Evolutionary conservation across 2,797 vertebrate species (phyloP).

Genomic region (Dendrocincla tyrannina): DNA sequence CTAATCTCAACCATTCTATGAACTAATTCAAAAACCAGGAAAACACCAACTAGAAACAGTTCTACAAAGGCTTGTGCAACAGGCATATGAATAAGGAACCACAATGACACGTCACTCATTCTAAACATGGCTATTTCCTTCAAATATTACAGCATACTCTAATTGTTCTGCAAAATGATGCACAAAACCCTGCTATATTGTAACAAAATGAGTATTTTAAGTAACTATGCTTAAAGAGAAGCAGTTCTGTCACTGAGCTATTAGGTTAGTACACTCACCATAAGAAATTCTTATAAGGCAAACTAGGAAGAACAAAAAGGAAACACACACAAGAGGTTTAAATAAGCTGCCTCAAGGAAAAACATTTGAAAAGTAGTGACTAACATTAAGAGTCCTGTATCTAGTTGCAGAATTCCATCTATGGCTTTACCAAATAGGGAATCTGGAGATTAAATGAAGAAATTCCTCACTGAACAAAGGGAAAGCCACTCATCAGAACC

Average conservation of each 20-base stretch:
- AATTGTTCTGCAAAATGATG: neutral
- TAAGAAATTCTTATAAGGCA: neutral
- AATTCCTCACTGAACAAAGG: neutral
- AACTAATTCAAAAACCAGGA: neutral
- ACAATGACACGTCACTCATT: neutral
- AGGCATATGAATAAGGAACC: neutral
- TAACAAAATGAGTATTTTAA: neutral
- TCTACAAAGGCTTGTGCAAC: neutral
- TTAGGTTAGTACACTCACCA: neutral
- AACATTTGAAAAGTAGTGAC: neutral
- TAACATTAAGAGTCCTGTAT: neutral
- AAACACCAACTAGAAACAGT: neutral
- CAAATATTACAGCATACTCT: neutral
- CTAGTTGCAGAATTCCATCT: neutral
- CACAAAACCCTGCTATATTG: neutral
- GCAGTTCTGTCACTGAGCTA: neutral
- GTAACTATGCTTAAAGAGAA: neutral
- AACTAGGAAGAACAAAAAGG: neutral
- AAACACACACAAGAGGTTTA: accelerated
- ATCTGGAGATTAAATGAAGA: neutral
- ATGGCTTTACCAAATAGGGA: neutral
- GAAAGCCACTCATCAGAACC: neutral
- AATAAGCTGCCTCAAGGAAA: neutral
- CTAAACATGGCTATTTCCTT: neutral
- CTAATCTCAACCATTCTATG: neutral